Conservation (phyloP, 1,140 invertebrate genomes). For the Bombyx mandarina region DNA sequence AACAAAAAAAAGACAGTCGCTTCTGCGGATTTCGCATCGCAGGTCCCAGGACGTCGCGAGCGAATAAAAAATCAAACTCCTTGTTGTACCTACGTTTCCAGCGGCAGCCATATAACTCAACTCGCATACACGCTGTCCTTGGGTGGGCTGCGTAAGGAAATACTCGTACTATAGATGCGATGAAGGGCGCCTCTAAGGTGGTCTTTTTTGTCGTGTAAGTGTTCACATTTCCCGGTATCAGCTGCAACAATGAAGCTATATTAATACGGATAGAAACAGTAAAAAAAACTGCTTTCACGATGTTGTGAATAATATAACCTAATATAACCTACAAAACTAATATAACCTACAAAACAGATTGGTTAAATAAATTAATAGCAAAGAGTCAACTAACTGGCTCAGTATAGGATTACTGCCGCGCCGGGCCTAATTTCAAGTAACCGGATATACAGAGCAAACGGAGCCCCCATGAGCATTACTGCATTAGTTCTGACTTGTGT, state of each 20-base stretch:
- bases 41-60: conserved; percentile 44
- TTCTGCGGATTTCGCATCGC: conserved; percentile 26
- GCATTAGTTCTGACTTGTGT: too few relatives aligned
- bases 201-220: conserved; percentile 87
- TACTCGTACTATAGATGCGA: conserved; percentile 89
- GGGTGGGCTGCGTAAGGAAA: conserved; percentile 90
- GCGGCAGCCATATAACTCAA: conserved; percentile 89
- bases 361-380: too few relatives aligned
- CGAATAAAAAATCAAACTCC: conserved; percentile 22
- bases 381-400: too few relatives aligned
- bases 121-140: conserved; percentile 92
- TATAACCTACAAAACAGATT: too few relatives aligned
- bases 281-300: too few relatives aligned
- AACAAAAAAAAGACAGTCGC: conserved; percentile 21
- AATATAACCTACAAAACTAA: too few relatives aligned
- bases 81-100: conserved; percentile 84
- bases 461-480: too few relatives aligned
- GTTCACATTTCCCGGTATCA: conserved; percentile 88
- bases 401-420: conserved; percentile 19
- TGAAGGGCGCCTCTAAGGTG: conserved; percentile 84
- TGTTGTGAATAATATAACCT: too few relatives aligned
- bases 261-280: neutral
- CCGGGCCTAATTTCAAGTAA: conserved; percentile 31
- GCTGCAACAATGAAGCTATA: conserved; percentile 73
- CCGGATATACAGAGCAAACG: conserved; percentile 6